These are phyloP conservation scores for Laspeyria flexula DNA, from an alignment of 2,888 invertebrate genomes.

Conservation along the genomic window DNA sequence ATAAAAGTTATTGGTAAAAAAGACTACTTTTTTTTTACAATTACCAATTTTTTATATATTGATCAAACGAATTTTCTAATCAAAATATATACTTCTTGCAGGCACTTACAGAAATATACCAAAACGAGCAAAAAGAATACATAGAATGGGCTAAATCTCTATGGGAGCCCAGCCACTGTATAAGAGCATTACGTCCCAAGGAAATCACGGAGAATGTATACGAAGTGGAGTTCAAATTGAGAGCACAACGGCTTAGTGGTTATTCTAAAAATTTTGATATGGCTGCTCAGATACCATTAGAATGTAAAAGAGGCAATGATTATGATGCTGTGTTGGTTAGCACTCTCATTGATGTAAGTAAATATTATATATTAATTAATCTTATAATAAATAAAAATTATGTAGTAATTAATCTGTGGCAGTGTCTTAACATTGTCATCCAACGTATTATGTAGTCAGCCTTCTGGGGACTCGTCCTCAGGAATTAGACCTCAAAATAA, in stretches of 20 bases:
- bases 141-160: constrained; percentile 68
- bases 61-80: too few relatives aligned
- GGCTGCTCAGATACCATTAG: constrained; percentile 70
- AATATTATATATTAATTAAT: too few relatives aligned
- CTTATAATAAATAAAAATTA: not conserved
- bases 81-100: constrained; percentile 36
- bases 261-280: constrained; percentile 61
- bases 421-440: too few relatives aligned
- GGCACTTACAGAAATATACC: constrained; percentile 61
- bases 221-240: constrained; percentile 66
- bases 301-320: constrained; percentile 20
- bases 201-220: constrained; percentile 65
- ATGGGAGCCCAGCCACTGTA: constrained; percentile 64
- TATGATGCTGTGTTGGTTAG: constrained; percentile 53
- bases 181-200: constrained; percentile 66
- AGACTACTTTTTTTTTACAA: too few relatives aligned
- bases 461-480: too few relatives aligned
- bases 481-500: too few relatives aligned
- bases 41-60: too few relatives aligned
- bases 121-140: constrained; percentile 69
- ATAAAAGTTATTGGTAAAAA: too few relatives aligned
- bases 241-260: constrained; percentile 49
- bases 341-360: constrained; percentile 66
- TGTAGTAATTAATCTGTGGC: too few relatives aligned
- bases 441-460: too few relatives aligned